Conservation (phyloP, 2,113 vertebrate species). For the Microtus oregoni region DNA sequence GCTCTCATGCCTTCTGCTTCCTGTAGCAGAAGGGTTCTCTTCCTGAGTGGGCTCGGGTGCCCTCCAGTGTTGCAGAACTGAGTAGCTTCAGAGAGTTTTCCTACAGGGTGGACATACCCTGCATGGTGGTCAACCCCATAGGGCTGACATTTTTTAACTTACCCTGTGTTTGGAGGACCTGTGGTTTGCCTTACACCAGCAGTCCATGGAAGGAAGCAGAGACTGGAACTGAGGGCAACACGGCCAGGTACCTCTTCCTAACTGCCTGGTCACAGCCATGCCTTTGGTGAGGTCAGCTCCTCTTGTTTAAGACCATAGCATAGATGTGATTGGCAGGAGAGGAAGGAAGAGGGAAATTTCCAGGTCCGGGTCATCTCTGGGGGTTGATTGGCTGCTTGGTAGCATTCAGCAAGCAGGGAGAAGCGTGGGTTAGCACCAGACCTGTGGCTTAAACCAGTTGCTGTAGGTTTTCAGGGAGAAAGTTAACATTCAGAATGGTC, state of each 20-base stretch:
- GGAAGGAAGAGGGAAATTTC: background rate
- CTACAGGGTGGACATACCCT: background rate
- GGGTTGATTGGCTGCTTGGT: background rate
- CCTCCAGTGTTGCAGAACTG: background rate
- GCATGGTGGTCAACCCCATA: too few relatives aligned
- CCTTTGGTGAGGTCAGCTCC: background rate
- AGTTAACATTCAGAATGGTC: accelerated
- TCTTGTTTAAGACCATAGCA: accelerated
- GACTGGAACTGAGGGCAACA: background rate
- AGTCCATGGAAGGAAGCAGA: background rate
- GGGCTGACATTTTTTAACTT: background rate
- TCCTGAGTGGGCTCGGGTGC: background rate
- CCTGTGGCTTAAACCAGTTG: accelerated
- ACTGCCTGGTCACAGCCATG: background rate
- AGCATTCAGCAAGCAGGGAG: too few relatives aligned
- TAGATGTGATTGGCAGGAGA: background rate
- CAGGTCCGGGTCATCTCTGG: background rate
- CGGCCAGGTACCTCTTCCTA: accelerated
- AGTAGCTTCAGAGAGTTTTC: background rate
- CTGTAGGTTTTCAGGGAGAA: background rate
- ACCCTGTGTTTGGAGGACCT: background rate
- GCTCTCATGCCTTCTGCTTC: background rate
- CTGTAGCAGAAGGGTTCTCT: background rate
- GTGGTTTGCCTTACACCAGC: accelerated
- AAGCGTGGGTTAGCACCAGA: accelerated